These are phyloP conservation scores for Helarctos malayanus DNA, from an alignment of 2,797 vertebrate genomes.

Conservation along the genomic window DNA sequence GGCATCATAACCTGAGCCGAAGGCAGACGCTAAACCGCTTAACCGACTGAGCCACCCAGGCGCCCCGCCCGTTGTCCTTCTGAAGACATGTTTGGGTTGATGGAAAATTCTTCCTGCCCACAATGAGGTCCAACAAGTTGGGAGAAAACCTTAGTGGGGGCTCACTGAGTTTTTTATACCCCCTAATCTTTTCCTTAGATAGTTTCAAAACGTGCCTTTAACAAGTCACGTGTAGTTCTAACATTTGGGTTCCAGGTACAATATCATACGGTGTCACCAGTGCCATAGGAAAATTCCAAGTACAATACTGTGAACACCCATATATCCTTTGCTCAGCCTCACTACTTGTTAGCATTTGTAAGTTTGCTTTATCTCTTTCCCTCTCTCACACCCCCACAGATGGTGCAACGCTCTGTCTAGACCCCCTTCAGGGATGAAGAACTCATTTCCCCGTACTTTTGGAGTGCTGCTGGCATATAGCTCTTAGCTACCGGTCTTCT, in stretches of 20 bases:
- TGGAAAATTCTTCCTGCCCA: neutral
- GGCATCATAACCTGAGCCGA: no score
- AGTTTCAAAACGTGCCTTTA: neutral
- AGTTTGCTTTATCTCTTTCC: neutral
- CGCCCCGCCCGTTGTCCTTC: neutral
- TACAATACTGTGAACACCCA: neutral
- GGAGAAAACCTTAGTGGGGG: neutral
- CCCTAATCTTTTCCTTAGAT: neutral
- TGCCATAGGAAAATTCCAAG: neutral
- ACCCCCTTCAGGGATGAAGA: neutral
- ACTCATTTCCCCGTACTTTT: neutral
- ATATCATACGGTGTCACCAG: neutral
- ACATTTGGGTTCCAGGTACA: neutral
- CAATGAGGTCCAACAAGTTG: neutral
- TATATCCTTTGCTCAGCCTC: neutral
- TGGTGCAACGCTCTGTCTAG: neutral
- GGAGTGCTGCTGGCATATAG: neutral
- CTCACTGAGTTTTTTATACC: neutral
- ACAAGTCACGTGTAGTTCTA: neutral
- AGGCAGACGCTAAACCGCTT: no score
- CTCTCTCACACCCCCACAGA: neutral
- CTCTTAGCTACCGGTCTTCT: neutral
- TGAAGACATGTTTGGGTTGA: neutral
- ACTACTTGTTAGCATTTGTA: neutral
- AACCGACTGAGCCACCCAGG: no score